These are phyloP conservation scores for Netelia fuscicornis DNA, from an alignment of 2,888 invertebrate genomes.

Conservation along the genomic window DNA sequence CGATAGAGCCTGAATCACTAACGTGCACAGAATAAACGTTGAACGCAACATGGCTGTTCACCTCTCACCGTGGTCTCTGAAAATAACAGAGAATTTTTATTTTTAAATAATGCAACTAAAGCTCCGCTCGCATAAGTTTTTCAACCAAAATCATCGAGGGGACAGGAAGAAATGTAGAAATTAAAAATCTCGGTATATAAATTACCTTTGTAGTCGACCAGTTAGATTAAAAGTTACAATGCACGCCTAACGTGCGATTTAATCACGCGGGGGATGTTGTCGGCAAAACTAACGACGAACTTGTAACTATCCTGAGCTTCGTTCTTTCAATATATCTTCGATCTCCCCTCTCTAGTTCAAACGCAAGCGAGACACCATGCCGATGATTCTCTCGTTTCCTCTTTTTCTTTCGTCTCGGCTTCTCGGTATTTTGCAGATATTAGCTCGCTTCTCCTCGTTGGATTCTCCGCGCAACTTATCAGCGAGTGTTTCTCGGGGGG, in stretches of 20 bases:
- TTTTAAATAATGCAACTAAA: neutral
- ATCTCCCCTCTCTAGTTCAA: constrained; percentile 67
- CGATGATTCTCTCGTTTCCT: constrained; percentile 21
- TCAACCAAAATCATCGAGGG: neutral
- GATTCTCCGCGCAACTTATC: constrained; percentile 41
- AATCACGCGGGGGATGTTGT: constrained; percentile 54
- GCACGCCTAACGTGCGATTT: neutral
- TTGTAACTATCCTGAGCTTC: constrained; percentile 66
- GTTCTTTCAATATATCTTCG: constrained; percentile 72
- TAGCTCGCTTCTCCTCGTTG: constrained; percentile 1
- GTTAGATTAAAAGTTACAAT: neutral
- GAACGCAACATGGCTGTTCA: constrained; percentile 65
- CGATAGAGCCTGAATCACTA: constrained; percentile 70
- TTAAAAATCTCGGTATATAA: neutral
- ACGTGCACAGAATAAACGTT: constrained; percentile 70
- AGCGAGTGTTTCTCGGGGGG: constrained; percentile 14
- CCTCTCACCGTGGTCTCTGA: constrained; percentile 57
- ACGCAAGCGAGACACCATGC: constrained; percentile 56
- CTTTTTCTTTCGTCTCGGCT: neutral
- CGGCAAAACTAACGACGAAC: constrained; percentile 67
- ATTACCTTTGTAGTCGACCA: constrained; percentile 31
- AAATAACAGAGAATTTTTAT: constrained; percentile 30
- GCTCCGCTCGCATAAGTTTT: too few relatives aligned
- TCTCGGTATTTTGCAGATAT: constrained; percentile 30
- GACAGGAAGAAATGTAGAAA: constrained; percentile 13